phyloP scores from a whole-genome alignment of 2,113 vertebrate genomes.

The Miniopterus natalensis region DNA sequence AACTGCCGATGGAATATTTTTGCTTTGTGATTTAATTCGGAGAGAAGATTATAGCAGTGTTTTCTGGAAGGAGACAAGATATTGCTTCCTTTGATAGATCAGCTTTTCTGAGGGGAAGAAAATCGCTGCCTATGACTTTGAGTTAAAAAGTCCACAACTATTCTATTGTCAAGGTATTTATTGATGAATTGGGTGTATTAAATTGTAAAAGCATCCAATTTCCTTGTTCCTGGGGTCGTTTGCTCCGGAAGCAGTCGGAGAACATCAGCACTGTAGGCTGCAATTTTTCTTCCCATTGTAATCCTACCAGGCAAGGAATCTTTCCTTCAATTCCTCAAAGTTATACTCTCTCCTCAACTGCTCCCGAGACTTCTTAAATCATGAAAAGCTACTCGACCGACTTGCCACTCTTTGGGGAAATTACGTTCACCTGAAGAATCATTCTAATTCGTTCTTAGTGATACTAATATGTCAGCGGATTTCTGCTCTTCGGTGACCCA shows the following conservation, averaged over 20 bases:
- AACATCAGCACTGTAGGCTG: background rate
- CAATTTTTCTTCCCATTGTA: slow-evolving; percentile 66
- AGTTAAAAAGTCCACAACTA: slow-evolving; percentile 35
- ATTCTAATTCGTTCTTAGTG: background rate
- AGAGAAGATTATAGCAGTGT: background rate
- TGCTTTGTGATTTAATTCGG: background rate
- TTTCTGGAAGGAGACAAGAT: background rate
- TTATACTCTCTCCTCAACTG: background rate
- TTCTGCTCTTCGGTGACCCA: background rate
- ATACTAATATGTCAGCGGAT: background rate
- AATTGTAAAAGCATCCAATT: slow-evolving; percentile 64
- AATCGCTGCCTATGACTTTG: slow-evolving; percentile 20
- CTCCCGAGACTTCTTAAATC: background rate
- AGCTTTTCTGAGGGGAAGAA: slow-evolving; percentile 45
- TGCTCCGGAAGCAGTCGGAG: background rate
- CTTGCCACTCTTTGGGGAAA: background rate
- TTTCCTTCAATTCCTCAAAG: slow-evolving; percentile 55
- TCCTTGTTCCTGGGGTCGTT: slow-evolving; percentile 60
- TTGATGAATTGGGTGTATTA: slow-evolving; percentile 39
- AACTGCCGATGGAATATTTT: background rate
- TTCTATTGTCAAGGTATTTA: slow-evolving; percentile 54
- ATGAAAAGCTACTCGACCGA: background rate
- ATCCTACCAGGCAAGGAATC: background rate
- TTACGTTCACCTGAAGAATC: background rate
- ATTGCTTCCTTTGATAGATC: slow-evolving; percentile 7